Evolutionary conservation across 2,888 invertebrate species (phyloP).

Genomic region (Anthrax anthrax): DNA sequence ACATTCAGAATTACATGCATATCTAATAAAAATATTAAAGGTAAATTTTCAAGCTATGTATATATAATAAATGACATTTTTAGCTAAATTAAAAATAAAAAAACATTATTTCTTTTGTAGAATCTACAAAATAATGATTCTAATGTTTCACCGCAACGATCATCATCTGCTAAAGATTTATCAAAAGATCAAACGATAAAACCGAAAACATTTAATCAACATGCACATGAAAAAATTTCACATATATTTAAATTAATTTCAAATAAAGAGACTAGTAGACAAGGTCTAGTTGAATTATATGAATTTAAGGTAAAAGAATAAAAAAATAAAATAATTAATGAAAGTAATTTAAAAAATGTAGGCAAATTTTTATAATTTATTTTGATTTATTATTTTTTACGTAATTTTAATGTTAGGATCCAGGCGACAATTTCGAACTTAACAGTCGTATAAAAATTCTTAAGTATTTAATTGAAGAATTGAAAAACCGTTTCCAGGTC

Average conservation of each 20-base stretch:
- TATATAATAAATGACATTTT: neutral
- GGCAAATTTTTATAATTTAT: no score
- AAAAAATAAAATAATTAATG: neutral
- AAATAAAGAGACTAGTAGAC: conserved; percentile 67
- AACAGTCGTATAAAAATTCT: conserved; percentile 10
- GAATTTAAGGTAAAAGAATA: conserved; percentile 29
- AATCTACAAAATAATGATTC: conserved; percentile 41
- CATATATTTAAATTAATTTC: conserved; percentile 86
- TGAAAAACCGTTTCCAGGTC: conserved; percentile 7
- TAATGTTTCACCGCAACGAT: conserved; percentile 26
- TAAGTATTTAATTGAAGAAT: conserved; percentile 10
- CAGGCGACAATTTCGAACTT: conserved; percentile 8
- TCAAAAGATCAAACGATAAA: conserved; percentile 22
- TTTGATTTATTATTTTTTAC: no score
- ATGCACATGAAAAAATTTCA: conserved; percentile 72
- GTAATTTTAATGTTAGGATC: conserved; percentile 6
- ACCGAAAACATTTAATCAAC: conserved; percentile 50
- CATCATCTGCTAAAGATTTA: conserved; percentile 25
- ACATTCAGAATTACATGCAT: conserved; percentile 71
- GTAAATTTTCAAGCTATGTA: no score
- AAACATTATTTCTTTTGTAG: conserved; percentile 11
- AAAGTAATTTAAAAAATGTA: neutral
- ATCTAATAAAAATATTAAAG: conserved; percentile 68
- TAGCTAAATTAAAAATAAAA: neutral
- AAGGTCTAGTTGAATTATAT: conserved; percentile 48